These are phyloP conservation scores for Desmophyllum pertusum DNA, from an alignment of 92 coral and sea anemone species.

Conservation along the genomic window DNA sequence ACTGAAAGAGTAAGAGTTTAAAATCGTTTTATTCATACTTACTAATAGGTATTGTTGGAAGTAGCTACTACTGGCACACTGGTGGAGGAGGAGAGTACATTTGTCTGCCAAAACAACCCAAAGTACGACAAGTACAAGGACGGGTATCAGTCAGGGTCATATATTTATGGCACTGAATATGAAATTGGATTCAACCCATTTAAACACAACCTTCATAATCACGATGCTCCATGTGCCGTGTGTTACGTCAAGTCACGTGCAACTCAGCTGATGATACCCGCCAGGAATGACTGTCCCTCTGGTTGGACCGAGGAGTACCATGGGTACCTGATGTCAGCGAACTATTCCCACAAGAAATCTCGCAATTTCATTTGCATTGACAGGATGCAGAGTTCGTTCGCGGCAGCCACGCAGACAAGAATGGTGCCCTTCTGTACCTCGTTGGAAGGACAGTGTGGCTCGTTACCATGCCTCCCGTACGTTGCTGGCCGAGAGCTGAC, in stretches of 20 bases:
- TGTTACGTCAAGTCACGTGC: conserved; percentile 75
- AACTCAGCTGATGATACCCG: conserved; percentile 68
- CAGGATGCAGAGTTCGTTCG: conserved; percentile 55
- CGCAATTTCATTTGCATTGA: conserved; percentile 75
- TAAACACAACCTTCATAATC: conserved; percentile 37
- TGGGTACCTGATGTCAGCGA: conserved; percentile 77
- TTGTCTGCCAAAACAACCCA: conserved; percentile 55
- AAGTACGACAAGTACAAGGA: conserved; percentile 57
- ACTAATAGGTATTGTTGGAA: conserved; percentile 60
- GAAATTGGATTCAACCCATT: conserved; percentile 9
- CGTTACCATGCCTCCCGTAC: conserved; percentile 72
- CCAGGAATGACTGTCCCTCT: conserved; percentile 57
- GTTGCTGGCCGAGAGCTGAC: conserved; percentile 64
- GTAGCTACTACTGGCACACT: not conserved
- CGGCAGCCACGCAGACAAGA: conserved; percentile 3
- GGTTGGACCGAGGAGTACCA: conserved; percentile 63
- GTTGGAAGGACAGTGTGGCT: conserved; percentile 74
- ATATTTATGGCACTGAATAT: conserved; percentile 16
- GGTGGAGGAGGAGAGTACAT: conserved; percentile 62
- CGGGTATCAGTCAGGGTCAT: not conserved
- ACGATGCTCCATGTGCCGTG: conserved; percentile 70
- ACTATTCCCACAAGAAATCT: conserved; percentile 44
- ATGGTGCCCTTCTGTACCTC: conserved; percentile 65
- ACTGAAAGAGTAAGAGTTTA: not conserved
- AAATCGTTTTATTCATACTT: not conserved